Conservation (phyloP, 2,888 invertebrate species). For the Agelastica alni region DNA sequence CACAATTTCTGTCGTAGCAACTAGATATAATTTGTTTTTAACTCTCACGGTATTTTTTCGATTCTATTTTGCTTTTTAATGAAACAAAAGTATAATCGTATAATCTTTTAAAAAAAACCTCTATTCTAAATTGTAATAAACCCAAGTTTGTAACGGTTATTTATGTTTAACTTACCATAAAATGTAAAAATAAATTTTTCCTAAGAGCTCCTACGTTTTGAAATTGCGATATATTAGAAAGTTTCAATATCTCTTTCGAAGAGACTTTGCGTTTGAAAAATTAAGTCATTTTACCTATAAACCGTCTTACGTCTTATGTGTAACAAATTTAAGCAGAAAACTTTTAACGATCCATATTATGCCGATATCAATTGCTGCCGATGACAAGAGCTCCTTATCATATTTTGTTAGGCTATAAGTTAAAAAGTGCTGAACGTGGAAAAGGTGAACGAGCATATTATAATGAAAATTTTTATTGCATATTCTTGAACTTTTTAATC, state of each 20-base stretch:
- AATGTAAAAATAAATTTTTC: not conserved
- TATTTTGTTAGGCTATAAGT: not conserved
- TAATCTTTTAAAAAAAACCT: no score
- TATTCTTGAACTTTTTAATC: no score
- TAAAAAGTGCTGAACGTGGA: constrained; percentile 1
- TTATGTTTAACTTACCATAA: not conserved
- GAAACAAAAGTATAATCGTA: no score
- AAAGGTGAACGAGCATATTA: not conserved
- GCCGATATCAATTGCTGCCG: constrained; percentile 1
- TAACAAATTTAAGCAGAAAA: not conserved
- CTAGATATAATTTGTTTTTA: no score
- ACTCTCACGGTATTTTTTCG: no score
- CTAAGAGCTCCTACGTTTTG: not conserved
- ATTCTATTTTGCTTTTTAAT: no score
- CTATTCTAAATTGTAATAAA: no score
- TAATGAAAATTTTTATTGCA: no score
- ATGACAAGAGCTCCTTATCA: constrained; percentile 2
- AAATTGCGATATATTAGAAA: not conserved
- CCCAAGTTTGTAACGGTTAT: no score
- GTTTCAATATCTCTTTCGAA: not conserved
- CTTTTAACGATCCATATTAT: constrained; percentile 8
- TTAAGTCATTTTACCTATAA: not conserved
- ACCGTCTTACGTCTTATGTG: not conserved
- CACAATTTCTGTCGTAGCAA: no score
- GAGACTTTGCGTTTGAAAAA: not conserved